Conservation (phyloP, 1,140 invertebrate genomes). For the Lerema accius region DNA sequence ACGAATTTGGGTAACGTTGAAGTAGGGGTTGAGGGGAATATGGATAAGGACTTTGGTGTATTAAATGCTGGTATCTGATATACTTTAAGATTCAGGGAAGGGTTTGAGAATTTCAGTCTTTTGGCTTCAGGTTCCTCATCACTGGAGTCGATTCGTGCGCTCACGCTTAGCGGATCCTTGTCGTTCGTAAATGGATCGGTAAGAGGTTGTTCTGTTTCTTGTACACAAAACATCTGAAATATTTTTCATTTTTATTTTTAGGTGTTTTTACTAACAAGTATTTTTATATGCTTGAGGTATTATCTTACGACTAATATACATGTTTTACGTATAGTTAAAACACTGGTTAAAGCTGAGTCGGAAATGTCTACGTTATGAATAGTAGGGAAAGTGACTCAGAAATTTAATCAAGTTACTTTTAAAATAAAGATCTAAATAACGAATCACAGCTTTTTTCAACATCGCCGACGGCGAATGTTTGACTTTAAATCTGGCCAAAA, state of each 20-base stretch:
- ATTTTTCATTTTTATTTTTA: not conserved
- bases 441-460: too few relatives aligned
- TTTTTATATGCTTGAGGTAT: too few relatives aligned
- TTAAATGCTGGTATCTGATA: slow-evolving; percentile 72
- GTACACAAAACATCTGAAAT: slow-evolving; percentile 76
- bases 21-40: slow-evolving; percentile 52
- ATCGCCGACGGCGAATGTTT: not conserved
- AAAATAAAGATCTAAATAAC: too few relatives aligned
- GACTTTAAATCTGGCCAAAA: not conserved
- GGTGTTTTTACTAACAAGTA: too few relatives aligned
- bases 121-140: slow-evolving; percentile 70
- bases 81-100: slow-evolving; percentile 66
- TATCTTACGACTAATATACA: too few relatives aligned
- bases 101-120: slow-evolving; percentile 52
- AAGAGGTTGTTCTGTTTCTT: slow-evolving; percentile 61
- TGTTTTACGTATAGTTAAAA: too few relatives aligned
- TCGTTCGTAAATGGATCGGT: slow-evolving; percentile 57
- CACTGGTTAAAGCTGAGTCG: too few relatives aligned
- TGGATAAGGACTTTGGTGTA: slow-evolving; percentile 59
- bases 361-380: too few relatives aligned
- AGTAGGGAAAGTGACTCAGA: too few relatives aligned
- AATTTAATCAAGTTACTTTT: too few relatives aligned
- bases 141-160: slow-evolving; percentile 57
- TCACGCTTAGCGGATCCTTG: slow-evolving; percentile 55
- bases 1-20: slow-evolving; percentile 69